phyloP scores from a whole-genome alignment of 1,140 invertebrate species.

The Trichomalopsis sarcophagae region DNA sequence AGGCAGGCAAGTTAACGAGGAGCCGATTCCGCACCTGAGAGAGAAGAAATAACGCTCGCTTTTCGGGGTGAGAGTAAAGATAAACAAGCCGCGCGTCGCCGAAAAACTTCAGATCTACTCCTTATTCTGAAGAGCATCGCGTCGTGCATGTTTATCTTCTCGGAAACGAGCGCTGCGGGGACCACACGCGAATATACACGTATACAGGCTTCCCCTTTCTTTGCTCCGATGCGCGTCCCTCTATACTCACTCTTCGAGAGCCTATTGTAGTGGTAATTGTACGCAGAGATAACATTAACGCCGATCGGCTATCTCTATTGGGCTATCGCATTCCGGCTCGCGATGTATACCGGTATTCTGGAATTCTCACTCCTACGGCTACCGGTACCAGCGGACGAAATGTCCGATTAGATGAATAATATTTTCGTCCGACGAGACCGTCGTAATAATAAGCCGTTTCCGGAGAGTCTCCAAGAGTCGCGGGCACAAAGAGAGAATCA shows the following conservation, averaged over 20 bases:
- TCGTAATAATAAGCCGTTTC: too few species aligned
- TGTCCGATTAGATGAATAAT: too few species aligned
- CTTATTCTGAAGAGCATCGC: not conserved
- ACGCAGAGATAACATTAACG: conserved; percentile 7
- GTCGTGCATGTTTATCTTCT: conserved; percentile 24
- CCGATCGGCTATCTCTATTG: not conserved
- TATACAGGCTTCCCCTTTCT: not conserved
- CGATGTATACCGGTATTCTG: not conserved
- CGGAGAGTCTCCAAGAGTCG: too few species aligned
- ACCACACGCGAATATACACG: conserved; percentile 15
- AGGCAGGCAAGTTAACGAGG: not conserved
- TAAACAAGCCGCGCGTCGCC: not conserved
- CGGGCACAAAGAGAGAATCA: too few species aligned
- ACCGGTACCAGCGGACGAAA: too few species aligned
- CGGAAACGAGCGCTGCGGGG: not conserved
- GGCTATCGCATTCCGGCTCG: not conserved
- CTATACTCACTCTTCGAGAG: not conserved
- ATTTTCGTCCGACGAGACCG: too few species aligned
- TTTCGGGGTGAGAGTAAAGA: not conserved
- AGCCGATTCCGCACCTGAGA: not conserved
- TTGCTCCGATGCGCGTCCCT: not conserved
- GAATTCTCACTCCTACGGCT: too few species aligned
- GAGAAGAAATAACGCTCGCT: not conserved
- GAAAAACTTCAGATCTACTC: not conserved
- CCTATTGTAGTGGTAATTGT: not conserved